A percentile compares a stretch with the other conserved stretches of the same genome.
These are phyloP conservation scores for Papilio dardanus DNA, from an alignment of 1,140 invertebrate species.

Conservation along the genomic window DNA sequence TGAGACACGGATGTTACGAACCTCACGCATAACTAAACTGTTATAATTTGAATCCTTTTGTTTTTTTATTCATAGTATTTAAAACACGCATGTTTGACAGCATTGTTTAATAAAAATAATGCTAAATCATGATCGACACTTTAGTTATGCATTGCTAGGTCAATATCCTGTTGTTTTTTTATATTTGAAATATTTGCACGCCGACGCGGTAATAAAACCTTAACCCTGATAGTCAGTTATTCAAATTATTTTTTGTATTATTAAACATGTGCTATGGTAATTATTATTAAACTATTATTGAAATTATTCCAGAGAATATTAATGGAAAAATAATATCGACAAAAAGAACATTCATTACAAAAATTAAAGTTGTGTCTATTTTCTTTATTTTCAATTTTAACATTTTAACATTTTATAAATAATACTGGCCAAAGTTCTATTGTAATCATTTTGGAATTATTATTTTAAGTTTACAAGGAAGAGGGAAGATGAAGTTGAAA, in stretches of 20 bases:
- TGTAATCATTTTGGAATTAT: constrained; percentile 4
- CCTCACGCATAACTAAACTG: constrained; percentile 20
- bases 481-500: constrained; percentile 14
- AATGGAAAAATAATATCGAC: neutral
- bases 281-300: neutral
- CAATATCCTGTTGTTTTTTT: neutral
- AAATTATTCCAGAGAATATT: neutral
- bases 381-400: neutral
- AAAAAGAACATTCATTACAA: neutral
- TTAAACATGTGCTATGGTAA: no score
- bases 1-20: constrained; percentile 21
- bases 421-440: constrained; percentile 5
- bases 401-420: neutral
- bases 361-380: neutral
- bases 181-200: neutral
- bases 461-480: constrained; percentile 17
- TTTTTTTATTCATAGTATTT: constrained; percentile 1
- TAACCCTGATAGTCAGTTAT: neutral
- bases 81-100: neutral
- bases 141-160: neutral
- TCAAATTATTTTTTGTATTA: no score
- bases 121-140: neutral
- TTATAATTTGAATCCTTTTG: neutral
- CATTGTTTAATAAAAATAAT: neutral
- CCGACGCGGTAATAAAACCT: neutral